phyloP scores from a whole-genome alignment of 2,797 vertebrate species.

The Cynodonichthys magdalenae region DNA sequence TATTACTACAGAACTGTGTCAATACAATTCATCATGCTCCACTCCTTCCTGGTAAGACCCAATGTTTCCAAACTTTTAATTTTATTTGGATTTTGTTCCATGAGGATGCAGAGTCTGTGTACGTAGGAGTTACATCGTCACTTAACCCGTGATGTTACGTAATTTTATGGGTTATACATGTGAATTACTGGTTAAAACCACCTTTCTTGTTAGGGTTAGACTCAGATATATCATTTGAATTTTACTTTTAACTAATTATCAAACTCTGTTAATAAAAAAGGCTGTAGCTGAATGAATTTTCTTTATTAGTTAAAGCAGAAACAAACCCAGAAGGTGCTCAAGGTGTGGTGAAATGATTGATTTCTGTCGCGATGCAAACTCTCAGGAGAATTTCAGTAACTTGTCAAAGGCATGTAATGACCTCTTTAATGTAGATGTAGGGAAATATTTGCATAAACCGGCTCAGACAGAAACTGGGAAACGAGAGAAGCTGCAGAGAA shows the following conservation, averaged over 20 bases:
- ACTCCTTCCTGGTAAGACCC: not conserved
- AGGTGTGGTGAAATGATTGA: not conserved
- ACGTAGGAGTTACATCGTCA: too few relatives aligned
- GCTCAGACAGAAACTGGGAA: slow-evolving; percentile 69
- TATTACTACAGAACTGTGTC: not conserved
- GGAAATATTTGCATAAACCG: slow-evolving; percentile 68
- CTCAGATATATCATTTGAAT: not conserved
- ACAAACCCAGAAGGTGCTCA: not conserved
- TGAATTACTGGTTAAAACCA: too few relatives aligned
- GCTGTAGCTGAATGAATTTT: not conserved
- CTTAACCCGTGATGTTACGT: too few relatives aligned
- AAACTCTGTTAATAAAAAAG: not conserved
- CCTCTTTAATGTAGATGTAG: slow-evolving; percentile 21
- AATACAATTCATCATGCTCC: not conserved
- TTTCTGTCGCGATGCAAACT: not conserved
- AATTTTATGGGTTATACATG: not conserved
- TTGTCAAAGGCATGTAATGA: not conserved
- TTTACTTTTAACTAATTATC: not conserved
- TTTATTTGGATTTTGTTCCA: not conserved
- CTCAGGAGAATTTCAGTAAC: not conserved
- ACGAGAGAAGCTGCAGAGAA: slow-evolving; percentile 51
- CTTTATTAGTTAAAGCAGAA: not conserved
- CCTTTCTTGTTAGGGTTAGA: too few relatives aligned
- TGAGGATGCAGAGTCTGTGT: not conserved
- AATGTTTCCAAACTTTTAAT: not conserved